Percentiles rank a stretch among this genome's conserved stretches.
Evolutionary conservation across 2,888 invertebrate genomes (phyloP).

Genomic region (Hoplodrina ambigua): DNA sequence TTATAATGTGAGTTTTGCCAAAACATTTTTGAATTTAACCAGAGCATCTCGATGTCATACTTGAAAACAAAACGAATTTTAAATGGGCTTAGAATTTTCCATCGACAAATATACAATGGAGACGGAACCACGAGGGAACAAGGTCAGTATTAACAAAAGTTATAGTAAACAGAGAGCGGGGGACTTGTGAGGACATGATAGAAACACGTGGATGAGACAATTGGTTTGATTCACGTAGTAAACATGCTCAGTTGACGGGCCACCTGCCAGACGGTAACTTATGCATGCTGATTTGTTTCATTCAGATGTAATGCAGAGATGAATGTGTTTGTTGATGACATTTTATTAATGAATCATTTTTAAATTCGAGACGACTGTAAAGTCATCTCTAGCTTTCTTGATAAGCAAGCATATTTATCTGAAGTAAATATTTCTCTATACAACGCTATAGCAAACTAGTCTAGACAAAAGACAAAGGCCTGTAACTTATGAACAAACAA

Average conservation of each 20-base stretch:
- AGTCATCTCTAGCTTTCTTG: slow-evolving; percentile 3
- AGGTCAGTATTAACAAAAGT: slow-evolving; percentile 30
- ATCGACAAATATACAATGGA: slow-evolving; percentile 18
- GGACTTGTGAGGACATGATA: slow-evolving; percentile 35
- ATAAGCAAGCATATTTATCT: slow-evolving; percentile 34
- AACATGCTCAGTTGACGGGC: slow-evolving; percentile 38
- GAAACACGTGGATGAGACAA: slow-evolving; percentile 52
- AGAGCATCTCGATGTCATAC: slow-evolving; percentile 10
- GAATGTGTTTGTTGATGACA: slow-evolving; percentile 37
- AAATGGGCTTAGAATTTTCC: slow-evolving; percentile 20
- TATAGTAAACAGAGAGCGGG: slow-evolving; percentile 46
- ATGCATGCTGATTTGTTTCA: slow-evolving; percentile 49
- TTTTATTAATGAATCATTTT: slow-evolving; percentile 23
- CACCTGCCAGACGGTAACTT: slow-evolving; percentile 43
- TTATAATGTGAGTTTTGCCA: slow-evolving; percentile 16
- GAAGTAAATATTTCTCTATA: slow-evolving; percentile 26
- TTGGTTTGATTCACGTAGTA: slow-evolving; percentile 54
- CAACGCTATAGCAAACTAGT: slow-evolving; percentile 24
- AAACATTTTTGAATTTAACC: slow-evolving; percentile 22
- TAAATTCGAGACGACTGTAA: slow-evolving; percentile 9
- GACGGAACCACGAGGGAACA: slow-evolving; percentile 27
- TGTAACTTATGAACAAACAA: slow-evolving; percentile 47
- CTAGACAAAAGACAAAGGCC: slow-evolving; percentile 42
- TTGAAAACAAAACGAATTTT: background rate
- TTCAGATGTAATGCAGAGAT: slow-evolving; percentile 39